Evolutionary conservation across 2,113 vertebrate genomes (phyloP).

Genomic region (Arizona elegans): DNA sequence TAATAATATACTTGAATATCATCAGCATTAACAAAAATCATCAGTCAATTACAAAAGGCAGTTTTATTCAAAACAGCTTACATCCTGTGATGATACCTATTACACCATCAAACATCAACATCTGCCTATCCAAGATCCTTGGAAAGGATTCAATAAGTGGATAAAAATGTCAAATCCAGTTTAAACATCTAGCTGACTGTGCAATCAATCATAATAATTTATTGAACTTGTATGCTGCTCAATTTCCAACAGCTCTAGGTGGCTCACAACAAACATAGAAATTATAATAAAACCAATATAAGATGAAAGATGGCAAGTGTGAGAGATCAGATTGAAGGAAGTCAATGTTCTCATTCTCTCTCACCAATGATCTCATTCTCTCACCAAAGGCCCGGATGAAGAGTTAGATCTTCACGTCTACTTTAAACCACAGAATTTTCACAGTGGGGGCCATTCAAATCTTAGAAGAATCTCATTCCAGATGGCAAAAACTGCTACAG

Average conservation of each 20-base stretch:
- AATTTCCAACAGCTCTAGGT: neutral
- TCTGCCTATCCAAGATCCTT: neutral
- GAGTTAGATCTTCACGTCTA: neutral
- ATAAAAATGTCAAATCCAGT: neutral
- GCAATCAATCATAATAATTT: neutral
- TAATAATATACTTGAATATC: neutral
- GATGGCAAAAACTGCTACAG: neutral
- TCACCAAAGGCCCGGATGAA: neutral
- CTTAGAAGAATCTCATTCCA: neutral
- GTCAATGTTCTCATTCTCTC: neutral
- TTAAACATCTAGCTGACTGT: neutral
- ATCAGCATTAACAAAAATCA: neutral
- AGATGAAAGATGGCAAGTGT: neutral
- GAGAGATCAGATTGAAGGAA: neutral
- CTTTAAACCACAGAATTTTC: neutral
- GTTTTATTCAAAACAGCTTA: neutral
- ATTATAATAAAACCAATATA: neutral
- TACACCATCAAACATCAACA: neutral
- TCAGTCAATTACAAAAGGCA: neutral
- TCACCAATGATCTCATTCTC: neutral
- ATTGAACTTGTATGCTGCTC: neutral
- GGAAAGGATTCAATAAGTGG: neutral
- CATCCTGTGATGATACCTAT: neutral
- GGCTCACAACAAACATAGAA: neutral
- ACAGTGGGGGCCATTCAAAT: neutral